These are phyloP conservation scores for Thera britannica DNA, from an alignment of 2,888 invertebrate species.

Conservation along the genomic window DNA sequence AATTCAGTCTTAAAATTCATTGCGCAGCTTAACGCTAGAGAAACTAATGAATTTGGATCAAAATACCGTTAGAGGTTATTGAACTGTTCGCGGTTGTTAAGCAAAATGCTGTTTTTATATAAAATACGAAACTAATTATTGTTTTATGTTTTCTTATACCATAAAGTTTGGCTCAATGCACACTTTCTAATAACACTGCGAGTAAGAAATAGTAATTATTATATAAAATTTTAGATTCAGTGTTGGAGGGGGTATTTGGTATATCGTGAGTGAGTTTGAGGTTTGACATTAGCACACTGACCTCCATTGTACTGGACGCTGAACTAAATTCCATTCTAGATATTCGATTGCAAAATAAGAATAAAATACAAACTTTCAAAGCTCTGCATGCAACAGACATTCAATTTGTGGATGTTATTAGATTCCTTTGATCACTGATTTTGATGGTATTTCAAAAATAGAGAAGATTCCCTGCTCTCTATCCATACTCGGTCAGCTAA, in stretches of 20 bases:
- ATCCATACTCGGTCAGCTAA: background rate
- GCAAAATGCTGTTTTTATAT: conserved; percentile 56
- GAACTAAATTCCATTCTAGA: background rate
- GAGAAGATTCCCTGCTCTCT: conserved; percentile 14
- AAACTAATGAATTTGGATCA: conserved; percentile 68
- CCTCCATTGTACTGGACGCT: background rate
- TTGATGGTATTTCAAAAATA: conserved; percentile 4
- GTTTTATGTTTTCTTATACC: conserved; percentile 43
- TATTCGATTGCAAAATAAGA: too few relatives aligned
- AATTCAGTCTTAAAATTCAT: conserved; percentile 26
- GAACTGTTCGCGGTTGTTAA: conserved; percentile 62
- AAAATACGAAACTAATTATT: conserved; percentile 43
- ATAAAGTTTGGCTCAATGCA: conserved; percentile 38
- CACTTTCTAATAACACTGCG: conserved; percentile 32
- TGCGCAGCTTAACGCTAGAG: conserved; percentile 43
- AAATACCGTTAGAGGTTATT: conserved; percentile 76
- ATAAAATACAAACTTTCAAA: conserved; percentile 1
- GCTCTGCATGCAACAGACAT: conserved; percentile 22
- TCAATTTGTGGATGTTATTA: conserved; percentile 18
- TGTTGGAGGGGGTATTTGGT: background rate
- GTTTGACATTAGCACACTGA: background rate
- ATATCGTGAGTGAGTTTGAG: too few relatives aligned
- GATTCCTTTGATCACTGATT: conserved; percentile 12
- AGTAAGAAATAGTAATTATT: conserved; percentile 11
- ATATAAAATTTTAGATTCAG: background rate